phyloP scores from a whole-genome alignment of 2,888 invertebrate species.

The Caenorhabditis wallacei region DNA sequence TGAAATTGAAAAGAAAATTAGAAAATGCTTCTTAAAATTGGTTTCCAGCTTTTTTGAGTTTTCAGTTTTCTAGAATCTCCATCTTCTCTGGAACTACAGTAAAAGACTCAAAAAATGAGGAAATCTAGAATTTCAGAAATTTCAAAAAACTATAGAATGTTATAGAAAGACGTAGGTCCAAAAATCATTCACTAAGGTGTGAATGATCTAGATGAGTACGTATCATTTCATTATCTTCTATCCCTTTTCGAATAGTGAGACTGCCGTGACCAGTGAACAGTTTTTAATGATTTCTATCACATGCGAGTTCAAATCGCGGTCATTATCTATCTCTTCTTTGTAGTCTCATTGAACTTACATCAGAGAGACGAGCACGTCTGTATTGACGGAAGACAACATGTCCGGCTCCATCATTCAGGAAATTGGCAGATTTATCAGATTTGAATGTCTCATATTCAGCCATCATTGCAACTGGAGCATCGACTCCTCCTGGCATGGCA shows the following conservation, averaged over 20 bases:
- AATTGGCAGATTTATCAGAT: conserved; percentile 73
- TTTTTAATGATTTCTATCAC: conserved; percentile 25
- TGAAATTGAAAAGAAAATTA: conserved; percentile 37
- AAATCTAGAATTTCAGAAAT: not conserved
- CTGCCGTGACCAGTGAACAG: conserved; percentile 30
- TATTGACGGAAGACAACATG: conserved; percentile 72
- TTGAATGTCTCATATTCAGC: conserved; percentile 74
- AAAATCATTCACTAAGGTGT: conserved; percentile 26
- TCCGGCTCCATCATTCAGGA: conserved; percentile 69
- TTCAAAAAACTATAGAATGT: not conserved
- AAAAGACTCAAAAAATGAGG: not conserved
- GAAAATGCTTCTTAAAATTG: not conserved
- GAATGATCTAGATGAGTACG: conserved; percentile 20
- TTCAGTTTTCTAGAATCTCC: not conserved
- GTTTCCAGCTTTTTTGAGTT: not conserved
- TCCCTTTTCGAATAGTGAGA: conserved; percentile 5
- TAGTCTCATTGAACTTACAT: conserved; percentile 65
- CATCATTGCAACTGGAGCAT: conserved; percentile 66
- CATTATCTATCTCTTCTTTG: conserved; percentile 28
- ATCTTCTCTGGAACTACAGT: not conserved
- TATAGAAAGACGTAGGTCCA: conserved; percentile 3
- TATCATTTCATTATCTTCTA: not conserved
- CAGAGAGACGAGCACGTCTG: conserved; percentile 69
- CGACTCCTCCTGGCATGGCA: conserved; percentile 71
- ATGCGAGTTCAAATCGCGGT: conserved; percentile 28